These are phyloP conservation scores for Hyalella azteca DNA, from an alignment of 2,888 invertebrate species.

Conservation along the genomic window DNA sequence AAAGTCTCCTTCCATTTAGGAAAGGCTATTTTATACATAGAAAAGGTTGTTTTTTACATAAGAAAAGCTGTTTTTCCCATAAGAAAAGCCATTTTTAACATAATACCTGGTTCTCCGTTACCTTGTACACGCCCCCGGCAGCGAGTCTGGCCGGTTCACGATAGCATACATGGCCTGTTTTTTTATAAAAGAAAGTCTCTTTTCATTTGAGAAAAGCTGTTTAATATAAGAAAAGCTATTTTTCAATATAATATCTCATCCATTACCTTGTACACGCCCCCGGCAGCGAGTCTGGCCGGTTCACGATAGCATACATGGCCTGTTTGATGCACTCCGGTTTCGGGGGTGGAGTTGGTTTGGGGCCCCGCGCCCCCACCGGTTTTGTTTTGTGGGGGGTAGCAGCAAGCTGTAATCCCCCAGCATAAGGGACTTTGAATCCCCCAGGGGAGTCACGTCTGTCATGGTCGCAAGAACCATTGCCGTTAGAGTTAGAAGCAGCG, in stretches of 20 bases:
- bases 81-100: too few species aligned
- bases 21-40: too few species aligned
- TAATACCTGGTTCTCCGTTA: too few species aligned
- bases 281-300: conserved; percentile 43
- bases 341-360: conserved; percentile 56
- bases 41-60: too few species aligned
- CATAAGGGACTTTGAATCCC: conserved; percentile 20
- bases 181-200: too few species aligned
- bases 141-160: conserved; percentile 45
- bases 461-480: background rate
- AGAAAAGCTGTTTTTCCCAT: too few species aligned
- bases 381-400: conserved; percentile 38
- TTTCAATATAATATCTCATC: too few species aligned
- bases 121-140: conserved; percentile 4
- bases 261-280: conserved; percentile 1
- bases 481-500: background rate
- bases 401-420: background rate
- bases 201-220: too few species aligned
- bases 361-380: conserved; percentile 41
- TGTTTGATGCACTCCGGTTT: conserved; percentile 56
- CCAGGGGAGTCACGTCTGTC: background rate
- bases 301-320: conserved; percentile 51
- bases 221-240: too few species aligned
- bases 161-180: conserved; percentile 52
- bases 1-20: too few species aligned